Percentiles rank a stretch among this genome's conserved stretches.
These are phyloP conservation scores for Calonectris borealis DNA, from an alignment of 2,113 vertebrate genomes.

Conservation along the genomic window DNA sequence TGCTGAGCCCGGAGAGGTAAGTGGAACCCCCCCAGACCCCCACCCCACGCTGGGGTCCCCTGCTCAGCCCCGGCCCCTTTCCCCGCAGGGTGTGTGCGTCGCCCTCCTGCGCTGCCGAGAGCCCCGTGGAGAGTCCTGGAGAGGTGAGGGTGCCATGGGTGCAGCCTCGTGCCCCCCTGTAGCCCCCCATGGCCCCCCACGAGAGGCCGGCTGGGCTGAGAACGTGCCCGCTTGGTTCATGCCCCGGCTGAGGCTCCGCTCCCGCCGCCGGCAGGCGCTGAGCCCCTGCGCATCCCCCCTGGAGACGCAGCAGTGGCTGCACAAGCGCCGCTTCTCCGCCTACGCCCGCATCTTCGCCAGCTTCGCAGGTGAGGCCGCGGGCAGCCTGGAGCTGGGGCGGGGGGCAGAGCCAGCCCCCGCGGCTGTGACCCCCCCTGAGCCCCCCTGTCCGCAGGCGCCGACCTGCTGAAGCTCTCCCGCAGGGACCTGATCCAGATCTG, in stretches of 20 bases:
- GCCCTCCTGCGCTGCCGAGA: conserved; percentile 13
- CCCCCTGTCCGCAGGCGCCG: not conserved
- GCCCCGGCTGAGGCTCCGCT: not conserved
- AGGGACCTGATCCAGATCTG: conserved; percentile 70
- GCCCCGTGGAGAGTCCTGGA: not conserved
- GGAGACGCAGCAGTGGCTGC: conserved; percentile 68
- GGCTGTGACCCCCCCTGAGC: not conserved
- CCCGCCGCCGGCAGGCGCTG: conserved; percentile 4
- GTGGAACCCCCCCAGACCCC: not conserved
- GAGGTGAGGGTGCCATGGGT: conserved; percentile 5
- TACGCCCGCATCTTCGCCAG: conserved; percentile 38
- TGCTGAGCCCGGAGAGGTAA: conserved; percentile 40
- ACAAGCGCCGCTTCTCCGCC: conserved; percentile 39
- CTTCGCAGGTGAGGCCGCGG: conserved; percentile 44
- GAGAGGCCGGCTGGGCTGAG: not conserved
- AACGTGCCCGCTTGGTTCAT: not conserved
- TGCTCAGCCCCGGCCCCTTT: not conserved
- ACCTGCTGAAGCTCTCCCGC: conserved; percentile 64
- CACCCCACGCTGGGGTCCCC: rapidly evolving
- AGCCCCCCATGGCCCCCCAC: too few species aligned
- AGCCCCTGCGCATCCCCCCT: conserved; percentile 48
- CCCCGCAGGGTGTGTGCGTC: conserved; percentile 20
- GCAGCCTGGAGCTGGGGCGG: not conserved
- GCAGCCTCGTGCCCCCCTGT: not conserved
- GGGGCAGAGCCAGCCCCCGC: not conserved